These are phyloP conservation scores for Puffinus mauretanicus DNA, from an alignment of 2,113 vertebrate genomes.

Conservation along the genomic window DNA sequence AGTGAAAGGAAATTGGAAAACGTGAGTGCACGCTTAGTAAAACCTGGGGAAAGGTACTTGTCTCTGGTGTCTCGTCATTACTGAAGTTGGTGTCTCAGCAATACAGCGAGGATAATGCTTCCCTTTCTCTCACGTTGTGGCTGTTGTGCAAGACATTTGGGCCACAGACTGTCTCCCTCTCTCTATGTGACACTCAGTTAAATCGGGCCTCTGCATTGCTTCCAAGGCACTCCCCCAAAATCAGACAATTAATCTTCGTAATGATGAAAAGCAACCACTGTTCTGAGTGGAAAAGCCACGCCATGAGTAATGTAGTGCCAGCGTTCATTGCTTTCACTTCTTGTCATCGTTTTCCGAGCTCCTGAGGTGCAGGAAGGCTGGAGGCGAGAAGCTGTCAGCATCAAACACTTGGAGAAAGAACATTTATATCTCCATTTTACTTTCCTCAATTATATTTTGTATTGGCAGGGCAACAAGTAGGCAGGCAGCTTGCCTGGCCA, in stretches of 20 bases:
- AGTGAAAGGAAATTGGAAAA: not conserved
- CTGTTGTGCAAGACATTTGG: not conserved
- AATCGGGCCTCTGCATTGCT: not conserved
- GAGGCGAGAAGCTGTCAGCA: not conserved
- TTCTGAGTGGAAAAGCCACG: not conserved
- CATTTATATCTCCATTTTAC: not conserved
- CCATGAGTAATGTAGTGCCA: not conserved
- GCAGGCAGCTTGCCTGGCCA: not conserved
- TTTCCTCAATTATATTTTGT: not conserved
- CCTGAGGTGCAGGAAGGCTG: not conserved
- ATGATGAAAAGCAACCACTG: not conserved
- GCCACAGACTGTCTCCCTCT: not conserved
- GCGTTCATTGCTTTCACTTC: not conserved
- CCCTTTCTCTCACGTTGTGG: not conserved
- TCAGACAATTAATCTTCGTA: not conserved
- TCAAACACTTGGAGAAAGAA: not conserved
- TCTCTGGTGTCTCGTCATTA: not conserved
- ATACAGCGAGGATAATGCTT: not conserved
- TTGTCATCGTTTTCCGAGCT: not conserved
- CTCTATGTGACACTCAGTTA: not conserved
- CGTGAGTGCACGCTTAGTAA: rapidly evolving
- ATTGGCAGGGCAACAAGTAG: not conserved
- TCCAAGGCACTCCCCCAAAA: not conserved
- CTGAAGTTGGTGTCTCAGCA: not conserved
- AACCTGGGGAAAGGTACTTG: not conserved